Conservation (phyloP, 2,888 invertebrate species). For the Cistogaster globosa region DNA sequence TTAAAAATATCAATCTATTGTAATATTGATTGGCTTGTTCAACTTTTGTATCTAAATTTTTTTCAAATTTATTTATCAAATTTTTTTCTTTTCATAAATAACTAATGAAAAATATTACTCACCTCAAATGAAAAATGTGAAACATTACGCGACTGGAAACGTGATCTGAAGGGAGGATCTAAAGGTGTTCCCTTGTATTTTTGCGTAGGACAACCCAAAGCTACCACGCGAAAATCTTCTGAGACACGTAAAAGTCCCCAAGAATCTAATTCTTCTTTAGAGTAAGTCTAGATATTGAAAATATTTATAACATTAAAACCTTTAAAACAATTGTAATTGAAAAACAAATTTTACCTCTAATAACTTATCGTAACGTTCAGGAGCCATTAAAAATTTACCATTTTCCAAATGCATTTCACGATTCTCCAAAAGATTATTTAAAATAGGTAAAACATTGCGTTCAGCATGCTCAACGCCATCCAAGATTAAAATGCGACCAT, state of each 20-base stretch:
- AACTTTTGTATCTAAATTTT: too few relatives aligned
- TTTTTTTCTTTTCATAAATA: too few relatives aligned
- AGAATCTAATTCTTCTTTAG: conserved; percentile 89
- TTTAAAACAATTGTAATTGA: background rate
- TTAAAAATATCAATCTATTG: background rate
- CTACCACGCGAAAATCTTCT: conserved; percentile 96
- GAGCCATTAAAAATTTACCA: conserved; percentile 95
- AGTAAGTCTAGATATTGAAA: conserved; percentile 86
- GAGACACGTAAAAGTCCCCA: conserved; percentile 97
- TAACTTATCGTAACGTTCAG: conserved; percentile 94
- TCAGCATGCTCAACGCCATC: conserved; percentile 99
- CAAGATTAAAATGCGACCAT: conserved; percentile 94
- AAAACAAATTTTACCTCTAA: conserved; percentile 86
- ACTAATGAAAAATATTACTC: conserved; percentile 47
- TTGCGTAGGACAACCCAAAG: conserved; percentile 95
- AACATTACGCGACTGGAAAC: conserved; percentile 96
- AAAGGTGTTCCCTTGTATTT: conserved; percentile 95
- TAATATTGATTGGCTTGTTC: too few relatives aligned
- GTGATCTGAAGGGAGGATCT: conserved; percentile 96
- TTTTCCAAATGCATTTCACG: conserved; percentile 99
- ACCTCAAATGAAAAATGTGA: conserved; percentile 81
- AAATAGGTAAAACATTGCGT: conserved; percentile 96
- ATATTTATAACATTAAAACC: background rate
- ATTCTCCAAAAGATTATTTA: conserved; percentile 98
- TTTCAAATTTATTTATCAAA: too few relatives aligned